These are phyloP conservation scores for Coluber constrictor DNA, from an alignment of 2,797 vertebrate species.

Conservation along the genomic window DNA sequence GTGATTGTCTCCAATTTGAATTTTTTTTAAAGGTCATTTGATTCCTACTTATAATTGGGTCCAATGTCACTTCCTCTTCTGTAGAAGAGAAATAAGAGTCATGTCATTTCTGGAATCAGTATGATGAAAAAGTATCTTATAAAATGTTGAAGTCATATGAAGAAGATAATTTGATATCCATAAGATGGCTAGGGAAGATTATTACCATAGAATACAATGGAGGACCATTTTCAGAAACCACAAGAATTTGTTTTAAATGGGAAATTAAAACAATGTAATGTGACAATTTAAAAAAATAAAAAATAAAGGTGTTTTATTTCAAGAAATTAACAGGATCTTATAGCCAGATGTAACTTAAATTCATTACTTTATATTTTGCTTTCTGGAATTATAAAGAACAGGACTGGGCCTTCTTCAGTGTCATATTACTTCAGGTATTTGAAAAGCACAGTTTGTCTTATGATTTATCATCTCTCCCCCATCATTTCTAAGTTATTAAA, in stretches of 20 bases:
- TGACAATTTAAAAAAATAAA: not conserved
- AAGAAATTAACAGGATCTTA: not conserved
- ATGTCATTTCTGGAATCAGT: not conserved
- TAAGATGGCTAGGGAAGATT: not conserved
- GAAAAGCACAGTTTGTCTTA: not conserved
- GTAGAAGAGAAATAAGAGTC: constrained; percentile 25
- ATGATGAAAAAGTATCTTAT: not conserved
- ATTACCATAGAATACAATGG: not conserved
- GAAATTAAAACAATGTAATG: not conserved
- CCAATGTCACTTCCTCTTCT: constrained; percentile 18
- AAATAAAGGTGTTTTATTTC: not conserved
- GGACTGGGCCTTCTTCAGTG: not conserved
- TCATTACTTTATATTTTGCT: not conserved
- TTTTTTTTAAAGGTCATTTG: constrained; percentile 54
- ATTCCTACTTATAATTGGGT: constrained; percentile 42
- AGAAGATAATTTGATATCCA: not conserved
- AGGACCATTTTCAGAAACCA: not conserved
- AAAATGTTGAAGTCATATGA: not conserved
- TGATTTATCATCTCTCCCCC: no score
- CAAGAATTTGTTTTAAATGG: not conserved
- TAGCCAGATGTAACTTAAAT: not conserved
- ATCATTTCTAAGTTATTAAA: not conserved
- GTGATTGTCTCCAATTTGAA: constrained; percentile 53
- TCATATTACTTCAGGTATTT: not conserved
- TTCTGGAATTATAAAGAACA: no score